These are phyloP conservation scores for Hemichromis elongatus DNA, from an alignment of 2,113 vertebrate species.

Conservation along the genomic window DNA sequence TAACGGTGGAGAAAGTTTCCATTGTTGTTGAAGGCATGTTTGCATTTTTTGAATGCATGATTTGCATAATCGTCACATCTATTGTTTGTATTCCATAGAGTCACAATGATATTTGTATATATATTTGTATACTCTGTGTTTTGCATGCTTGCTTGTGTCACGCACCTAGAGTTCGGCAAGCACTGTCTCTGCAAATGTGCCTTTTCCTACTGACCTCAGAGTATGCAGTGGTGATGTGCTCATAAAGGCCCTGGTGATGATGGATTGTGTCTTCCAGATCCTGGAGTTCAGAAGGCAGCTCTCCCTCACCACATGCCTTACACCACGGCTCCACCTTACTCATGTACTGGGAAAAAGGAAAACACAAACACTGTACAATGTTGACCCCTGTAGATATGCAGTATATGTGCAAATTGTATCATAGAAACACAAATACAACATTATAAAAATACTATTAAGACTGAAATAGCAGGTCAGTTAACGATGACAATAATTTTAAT, in stretches of 20 bases:
- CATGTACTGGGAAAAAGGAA: slow-evolving; percentile 82
- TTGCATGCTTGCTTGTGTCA: neutral
- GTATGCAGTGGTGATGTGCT: slow-evolving; percentile 92
- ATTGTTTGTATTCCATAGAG: neutral
- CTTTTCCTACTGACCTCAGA: slow-evolving; percentile 78
- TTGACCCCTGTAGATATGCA: neutral
- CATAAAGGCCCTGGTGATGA: slow-evolving; percentile 95
- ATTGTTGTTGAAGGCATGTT: neutral
- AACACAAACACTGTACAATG: neutral
- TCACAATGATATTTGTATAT: neutral
- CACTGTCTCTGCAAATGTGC: neutral
- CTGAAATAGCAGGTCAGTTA: neutral
- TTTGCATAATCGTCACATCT: neutral
- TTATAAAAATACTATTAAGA: neutral
- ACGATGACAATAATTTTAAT: neutral
- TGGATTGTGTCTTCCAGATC: slow-evolving; percentile 97
- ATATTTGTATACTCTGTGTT: neutral
- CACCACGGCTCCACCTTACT: slow-evolving; percentile 96
- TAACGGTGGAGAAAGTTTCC: neutral
- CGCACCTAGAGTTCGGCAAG: neutral
- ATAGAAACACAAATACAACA: neutral
- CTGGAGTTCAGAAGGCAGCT: slow-evolving; percentile 94
- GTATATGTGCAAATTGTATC: neutral
- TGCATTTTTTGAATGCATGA: neutral
- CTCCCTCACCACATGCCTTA: slow-evolving; percentile 95